Base-by-base conservation (phyloP, 2,888 invertebrate species). In the Plebejus argus region DNA sequence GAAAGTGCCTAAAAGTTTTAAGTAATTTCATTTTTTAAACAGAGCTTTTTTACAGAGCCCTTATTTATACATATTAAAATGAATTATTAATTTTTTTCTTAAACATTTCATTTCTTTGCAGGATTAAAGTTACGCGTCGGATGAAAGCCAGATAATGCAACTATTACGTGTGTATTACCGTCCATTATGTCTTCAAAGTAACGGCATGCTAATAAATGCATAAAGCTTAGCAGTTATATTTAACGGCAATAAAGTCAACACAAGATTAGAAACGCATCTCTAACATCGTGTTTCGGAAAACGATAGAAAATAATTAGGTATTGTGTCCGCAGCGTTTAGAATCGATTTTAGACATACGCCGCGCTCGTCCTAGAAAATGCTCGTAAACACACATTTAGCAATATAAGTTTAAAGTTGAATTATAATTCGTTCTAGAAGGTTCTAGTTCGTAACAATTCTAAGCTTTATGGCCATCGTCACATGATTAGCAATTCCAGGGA, bases 321-420 rank as follows among this genome's bases (percentile, higher is more conserved):
- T 53, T 66, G 71, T 56, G 71, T 33, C 28, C 12, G 28, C 49
- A 70, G 74, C 79, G 66, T 76, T 79, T 75, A 66, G 77, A 75
- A 79, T 78, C 74, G 71, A 84, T 84, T 86, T 85, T 86, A 87
- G 84, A 84, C 87, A 90, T 89, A 91, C 87, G 85, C 85, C 86
- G 83, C 81, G 84, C 81, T 81, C 85, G 91, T 88, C 88, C 91
- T 86, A 92, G 88, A 90, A 89, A 89, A 86, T 82, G 76, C 86
- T 89, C 91, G 90, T 92, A 91, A 93, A 93, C 56, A 28, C 56
- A 75, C 23, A 71, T 76, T 77, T 76, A 35, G 71, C 77, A 77
- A 77, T 56, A 58, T 56, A 53, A 35, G 18, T 56, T 61, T 6
- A 28, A 10, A 23, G 10, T 61, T 7, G n/a, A 20, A 10, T 23